phyloP scores from a whole-genome alignment of 2,113 vertebrate species.

The Grammomys surdaster region DNA sequence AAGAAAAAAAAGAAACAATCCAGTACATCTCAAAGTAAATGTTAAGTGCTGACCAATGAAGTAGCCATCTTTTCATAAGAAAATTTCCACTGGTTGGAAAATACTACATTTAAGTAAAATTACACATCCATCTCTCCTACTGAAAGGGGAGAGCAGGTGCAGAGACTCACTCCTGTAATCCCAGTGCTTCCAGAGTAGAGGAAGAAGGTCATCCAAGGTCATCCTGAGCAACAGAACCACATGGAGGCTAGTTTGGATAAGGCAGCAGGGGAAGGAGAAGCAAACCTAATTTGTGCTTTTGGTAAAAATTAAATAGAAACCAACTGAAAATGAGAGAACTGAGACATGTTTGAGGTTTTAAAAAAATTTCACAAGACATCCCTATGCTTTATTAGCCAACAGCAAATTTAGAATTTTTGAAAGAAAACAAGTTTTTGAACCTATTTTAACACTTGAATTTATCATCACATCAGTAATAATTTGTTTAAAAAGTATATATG shows the following conservation, averaged over 20 bases:
- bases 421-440: neutral
- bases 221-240: neutral
- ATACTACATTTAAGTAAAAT: neutral
- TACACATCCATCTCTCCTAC: neutral
- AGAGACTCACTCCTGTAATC: neutral
- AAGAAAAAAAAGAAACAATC: neutral
- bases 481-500: neutral
- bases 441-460: neutral
- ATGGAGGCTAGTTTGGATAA: neutral
- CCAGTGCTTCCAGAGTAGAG: neutral
- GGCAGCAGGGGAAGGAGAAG: neutral
- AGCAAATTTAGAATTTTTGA: neutral
- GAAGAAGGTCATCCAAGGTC: neutral
- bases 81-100: neutral
- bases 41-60: too few species aligned
- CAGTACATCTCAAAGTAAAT: neutral
- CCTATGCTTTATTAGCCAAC: neutral
- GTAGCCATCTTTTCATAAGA: neutral
- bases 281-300: slow-evolving; percentile 30
- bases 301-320: slow-evolving; percentile 19
- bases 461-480: neutral
- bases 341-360: neutral
- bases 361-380: neutral
- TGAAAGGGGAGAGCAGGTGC: neutral
- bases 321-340: neutral